Evolutionary conservation across 2,797 vertebrate species (phyloP).

Genomic region (Lacerta viridis): DNA sequence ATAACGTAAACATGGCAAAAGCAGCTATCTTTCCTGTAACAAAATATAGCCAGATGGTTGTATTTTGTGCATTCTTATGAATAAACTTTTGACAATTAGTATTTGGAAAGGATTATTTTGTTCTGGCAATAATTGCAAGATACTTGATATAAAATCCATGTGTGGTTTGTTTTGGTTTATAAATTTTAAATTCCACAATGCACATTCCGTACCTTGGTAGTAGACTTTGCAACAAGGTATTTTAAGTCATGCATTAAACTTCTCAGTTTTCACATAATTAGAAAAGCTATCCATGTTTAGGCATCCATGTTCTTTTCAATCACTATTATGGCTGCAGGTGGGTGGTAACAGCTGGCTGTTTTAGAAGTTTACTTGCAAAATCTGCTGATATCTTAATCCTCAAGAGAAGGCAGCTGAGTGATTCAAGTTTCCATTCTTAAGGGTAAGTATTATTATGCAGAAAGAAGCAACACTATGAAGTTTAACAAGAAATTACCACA

Average conservation of each 20-base stretch:
- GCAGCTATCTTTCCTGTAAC: background rate
- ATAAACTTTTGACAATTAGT: background rate
- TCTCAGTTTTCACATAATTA: constrained; percentile 61
- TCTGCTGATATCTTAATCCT: constrained; percentile 71
- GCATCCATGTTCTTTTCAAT: constrained; percentile 69
- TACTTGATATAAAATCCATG: background rate
- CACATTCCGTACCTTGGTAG: background rate
- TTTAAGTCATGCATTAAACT: constrained; percentile 65
- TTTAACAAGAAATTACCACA: constrained; percentile 8
- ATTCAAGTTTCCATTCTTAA: constrained; percentile 65
- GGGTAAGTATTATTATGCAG: constrained; percentile 64
- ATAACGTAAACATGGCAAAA: background rate
- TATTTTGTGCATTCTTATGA: background rate
- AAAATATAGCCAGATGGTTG: background rate
- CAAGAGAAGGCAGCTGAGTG: constrained; percentile 74
- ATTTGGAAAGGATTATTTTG: background rate
- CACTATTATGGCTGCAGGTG: constrained; percentile 76
- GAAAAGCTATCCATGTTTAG: constrained; percentile 66
- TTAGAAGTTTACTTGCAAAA: constrained; percentile 68
- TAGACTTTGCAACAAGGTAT: constrained; percentile 57
- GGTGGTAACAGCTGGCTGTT: constrained; percentile 74
- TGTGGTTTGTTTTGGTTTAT: no score
- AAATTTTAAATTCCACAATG: constrained; percentile 33
- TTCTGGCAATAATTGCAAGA: constrained; percentile 20
- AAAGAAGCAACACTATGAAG: constrained; percentile 49